phyloP scores from a whole-genome alignment of 1,140 invertebrate species.

The Hyphantria cunea region DNA sequence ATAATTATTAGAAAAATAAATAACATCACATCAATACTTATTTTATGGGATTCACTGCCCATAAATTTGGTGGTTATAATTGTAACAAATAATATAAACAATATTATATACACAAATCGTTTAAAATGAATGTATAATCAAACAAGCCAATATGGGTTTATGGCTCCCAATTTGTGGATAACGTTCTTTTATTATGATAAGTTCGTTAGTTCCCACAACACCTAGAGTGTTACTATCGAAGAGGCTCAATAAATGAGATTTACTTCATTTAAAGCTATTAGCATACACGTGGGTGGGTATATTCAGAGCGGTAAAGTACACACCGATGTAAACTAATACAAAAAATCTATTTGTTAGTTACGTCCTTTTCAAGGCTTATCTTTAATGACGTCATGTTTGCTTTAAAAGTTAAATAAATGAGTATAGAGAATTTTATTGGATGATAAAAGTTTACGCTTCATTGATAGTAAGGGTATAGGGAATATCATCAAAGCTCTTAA shows the following conservation, averaged over 20 bases:
- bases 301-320: slow-evolving; percentile 17
- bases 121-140: slow-evolving; percentile 29
- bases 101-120: slow-evolving; percentile 31
- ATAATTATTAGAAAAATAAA: slow-evolving; percentile 24
- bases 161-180: slow-evolving; percentile 23
- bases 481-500: too few relatives aligned
- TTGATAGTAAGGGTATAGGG: too few relatives aligned
- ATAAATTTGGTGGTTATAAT: slow-evolving; percentile 20
- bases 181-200: slow-evolving; percentile 7
- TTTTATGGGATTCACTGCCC: slow-evolving; percentile 10
- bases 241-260: slow-evolving; percentile 48
- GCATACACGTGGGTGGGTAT: slow-evolving; percentile 47
- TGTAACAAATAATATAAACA: slow-evolving; percentile 24
- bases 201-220: slow-evolving; percentile 46
- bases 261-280: slow-evolving; percentile 47
- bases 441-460: too few relatives aligned
- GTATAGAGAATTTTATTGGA: too few relatives aligned
- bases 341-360: slow-evolving; percentile 10
- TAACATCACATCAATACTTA: slow-evolving; percentile 12
- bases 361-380: slow-evolving; percentile 3
- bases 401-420: background rate
- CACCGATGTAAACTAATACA: slow-evolving; percentile 11
- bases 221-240: slow-evolving; percentile 39
- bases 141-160: slow-evolving; percentile 28
- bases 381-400: background rate